A percentile compares a stretch with the other conserved stretches of the same genome.
Evolutionary conservation across 2,113 vertebrate genomes (phyloP).

Genomic region (Spea bombifrons): DNA sequence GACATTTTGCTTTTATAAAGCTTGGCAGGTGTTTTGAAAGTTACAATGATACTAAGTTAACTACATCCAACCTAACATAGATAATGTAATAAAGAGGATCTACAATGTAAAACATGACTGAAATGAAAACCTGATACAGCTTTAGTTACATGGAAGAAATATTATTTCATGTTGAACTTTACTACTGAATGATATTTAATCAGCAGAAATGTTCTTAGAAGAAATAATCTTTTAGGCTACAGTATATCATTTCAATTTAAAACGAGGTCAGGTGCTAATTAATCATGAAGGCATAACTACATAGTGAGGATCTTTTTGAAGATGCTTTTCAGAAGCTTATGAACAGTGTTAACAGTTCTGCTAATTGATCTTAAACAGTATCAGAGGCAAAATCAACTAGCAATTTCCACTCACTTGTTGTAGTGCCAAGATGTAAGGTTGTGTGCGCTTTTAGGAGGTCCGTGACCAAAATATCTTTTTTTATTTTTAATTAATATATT

Average conservation of each 20-base stretch:
- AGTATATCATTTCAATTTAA: neutral
- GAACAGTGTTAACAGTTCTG: neutral
- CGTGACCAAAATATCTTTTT: too few species aligned
- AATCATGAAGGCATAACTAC: neutral
- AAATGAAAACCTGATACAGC: too few species aligned
- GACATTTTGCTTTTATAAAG: too few species aligned
- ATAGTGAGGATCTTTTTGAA: constrained; percentile 2
- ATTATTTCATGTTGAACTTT: neutral
- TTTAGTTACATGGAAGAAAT: too few species aligned
- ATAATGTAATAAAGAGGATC: too few species aligned
- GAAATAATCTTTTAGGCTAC: neutral
- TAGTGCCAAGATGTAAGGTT: neutral
- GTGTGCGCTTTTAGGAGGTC: too few species aligned
- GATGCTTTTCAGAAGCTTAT: neutral
- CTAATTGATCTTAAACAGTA: constrained; percentile 8
- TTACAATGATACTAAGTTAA: too few species aligned
- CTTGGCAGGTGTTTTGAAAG: too few species aligned
- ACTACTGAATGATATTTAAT: neutral
- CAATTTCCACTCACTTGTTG: neutral
- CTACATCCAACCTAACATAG: too few species aligned
- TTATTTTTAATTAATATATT: too few species aligned
- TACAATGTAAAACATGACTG: too few species aligned
- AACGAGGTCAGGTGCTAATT: constrained; percentile 23
- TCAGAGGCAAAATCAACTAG: neutral
- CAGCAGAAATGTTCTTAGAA: neutral